These are phyloP conservation scores for Drosophila neotestacea DNA, from an alignment of 2,888 invertebrate genomes.

Conservation along the genomic window DNA sequence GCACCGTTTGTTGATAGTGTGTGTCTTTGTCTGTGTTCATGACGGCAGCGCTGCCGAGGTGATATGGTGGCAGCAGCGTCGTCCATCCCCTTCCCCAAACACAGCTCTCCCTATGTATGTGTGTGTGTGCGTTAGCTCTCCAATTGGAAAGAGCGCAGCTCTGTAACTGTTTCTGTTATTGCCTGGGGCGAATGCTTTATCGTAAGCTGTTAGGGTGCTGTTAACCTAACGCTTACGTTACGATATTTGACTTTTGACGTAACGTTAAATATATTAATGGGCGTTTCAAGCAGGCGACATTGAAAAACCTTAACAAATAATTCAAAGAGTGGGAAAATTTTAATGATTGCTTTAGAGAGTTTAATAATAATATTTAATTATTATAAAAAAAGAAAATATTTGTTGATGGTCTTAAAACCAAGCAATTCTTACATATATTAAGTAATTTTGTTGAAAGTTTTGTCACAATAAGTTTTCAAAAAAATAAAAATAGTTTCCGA, in stretches of 20 bases:
- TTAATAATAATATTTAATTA: background rate
- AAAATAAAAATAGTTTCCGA: too few relatives aligned
- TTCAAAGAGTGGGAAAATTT: background rate
- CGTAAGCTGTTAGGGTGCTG: slow-evolving; percentile 30
- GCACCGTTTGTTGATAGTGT: slow-evolving; percentile 62
- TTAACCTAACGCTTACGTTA: slow-evolving; percentile 46
- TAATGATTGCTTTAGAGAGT: background rate
- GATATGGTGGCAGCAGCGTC: slow-evolving; percentile 35
- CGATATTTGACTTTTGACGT: slow-evolving; percentile 42
- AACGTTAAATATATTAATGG: slow-evolving; percentile 15
- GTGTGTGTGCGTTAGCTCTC: slow-evolving; percentile 50
- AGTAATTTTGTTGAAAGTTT: too few relatives aligned
- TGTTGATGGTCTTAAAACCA: too few relatives aligned
- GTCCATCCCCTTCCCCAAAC: slow-evolving; percentile 32
- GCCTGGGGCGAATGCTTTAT: slow-evolving; percentile 31
- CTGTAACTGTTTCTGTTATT: slow-evolving; percentile 46
- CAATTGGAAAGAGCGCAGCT: slow-evolving; percentile 65
- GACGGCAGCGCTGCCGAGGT: slow-evolving; percentile 56
- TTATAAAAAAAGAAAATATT: too few relatives aligned
- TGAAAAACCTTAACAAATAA: background rate
- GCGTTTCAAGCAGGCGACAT: background rate
- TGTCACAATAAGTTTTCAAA: too few relatives aligned
- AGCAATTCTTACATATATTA: too few relatives aligned
- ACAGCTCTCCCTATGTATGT: background rate
- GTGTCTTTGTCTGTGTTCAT: slow-evolving; percentile 45